A percentile compares a stretch with the other conserved stretches of the same genome.
phyloP scores from a whole-genome alignment of 2,113 vertebrate species.

The Danio rerio region DNA sequence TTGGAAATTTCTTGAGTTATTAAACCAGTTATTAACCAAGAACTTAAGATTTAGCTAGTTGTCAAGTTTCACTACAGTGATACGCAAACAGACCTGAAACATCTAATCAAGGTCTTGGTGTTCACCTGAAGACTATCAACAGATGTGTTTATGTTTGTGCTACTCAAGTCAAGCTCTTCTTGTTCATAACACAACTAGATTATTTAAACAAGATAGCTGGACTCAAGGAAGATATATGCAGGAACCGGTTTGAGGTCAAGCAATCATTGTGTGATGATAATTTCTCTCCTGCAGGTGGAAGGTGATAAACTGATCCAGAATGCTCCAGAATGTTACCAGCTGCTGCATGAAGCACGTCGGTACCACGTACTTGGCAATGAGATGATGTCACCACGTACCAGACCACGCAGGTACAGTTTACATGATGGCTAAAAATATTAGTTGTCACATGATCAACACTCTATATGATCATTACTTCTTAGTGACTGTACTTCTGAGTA shows the following conservation, averaged over 20 bases:
- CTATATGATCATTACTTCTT: too few species aligned
- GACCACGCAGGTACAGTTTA: constrained; percentile 89
- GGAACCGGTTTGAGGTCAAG: neutral
- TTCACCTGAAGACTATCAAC: neutral
- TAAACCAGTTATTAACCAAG: neutral
- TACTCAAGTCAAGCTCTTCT: neutral
- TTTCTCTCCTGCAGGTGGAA: constrained; percentile 74
- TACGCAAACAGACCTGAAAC: neutral
- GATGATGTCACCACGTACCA: constrained; percentile 97
- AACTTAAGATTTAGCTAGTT: neutral
- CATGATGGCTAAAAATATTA: neutral
- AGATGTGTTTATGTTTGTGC: neutral
- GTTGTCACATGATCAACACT: too few species aligned
- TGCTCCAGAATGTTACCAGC: constrained; percentile 93
- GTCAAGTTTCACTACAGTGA: neutral
- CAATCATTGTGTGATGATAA: neutral
- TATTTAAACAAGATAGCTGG: constrained; percentile 11
- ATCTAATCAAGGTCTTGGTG: neutral
- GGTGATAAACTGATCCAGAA: constrained; percentile 96
- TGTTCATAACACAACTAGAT: neutral
- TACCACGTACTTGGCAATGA: constrained; percentile 98
- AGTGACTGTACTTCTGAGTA: neutral
- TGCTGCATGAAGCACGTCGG: constrained; percentile 93
- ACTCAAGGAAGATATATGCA: neutral
- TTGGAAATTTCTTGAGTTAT: neutral